These are phyloP conservation scores for Eupithecia exiguata DNA, from an alignment of 2,888 invertebrate species.

Conservation along the genomic window DNA sequence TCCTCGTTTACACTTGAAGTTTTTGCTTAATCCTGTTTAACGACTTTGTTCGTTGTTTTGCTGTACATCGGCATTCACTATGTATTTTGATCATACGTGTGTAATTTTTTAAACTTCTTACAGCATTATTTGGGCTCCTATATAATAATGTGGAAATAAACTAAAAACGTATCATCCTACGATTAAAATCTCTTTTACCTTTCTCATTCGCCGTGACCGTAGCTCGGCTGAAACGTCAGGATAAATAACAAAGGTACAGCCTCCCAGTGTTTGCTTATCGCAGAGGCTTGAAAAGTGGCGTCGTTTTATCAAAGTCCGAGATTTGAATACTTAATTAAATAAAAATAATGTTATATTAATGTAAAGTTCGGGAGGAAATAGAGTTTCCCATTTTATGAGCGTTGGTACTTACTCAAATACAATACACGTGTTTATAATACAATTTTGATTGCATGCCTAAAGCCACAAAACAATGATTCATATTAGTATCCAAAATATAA, in stretches of 20 bases:
- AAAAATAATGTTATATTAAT: neutral
- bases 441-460: neutral
- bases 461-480: too few relatives aligned
- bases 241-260: neutral
- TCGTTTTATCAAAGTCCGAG: neutral
- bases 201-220: neutral
- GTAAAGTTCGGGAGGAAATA: neutral
- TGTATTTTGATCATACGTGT: neutral
- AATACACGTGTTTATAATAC: neutral
- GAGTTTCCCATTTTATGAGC: neutral
- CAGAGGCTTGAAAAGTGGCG: neutral
- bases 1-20: too few relatives aligned
- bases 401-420: neutral
- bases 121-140: neutral
- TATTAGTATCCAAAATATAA: too few relatives aligned
- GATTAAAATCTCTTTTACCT: slow-evolving; percentile 1
- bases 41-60: too few relatives aligned
- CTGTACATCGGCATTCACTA: too few relatives aligned
- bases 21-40: too few relatives aligned
- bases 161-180: neutral
- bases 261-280: neutral
- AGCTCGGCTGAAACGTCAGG: neutral
- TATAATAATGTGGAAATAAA: neutral
- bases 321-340: neutral
- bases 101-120: too few relatives aligned